A percentile compares a stretch with the other conserved stretches of the same genome.
These are phyloP conservation scores for Nesidiocoris tenuis DNA, from an alignment of 2,888 invertebrate genomes.

Conservation along the genomic window DNA sequence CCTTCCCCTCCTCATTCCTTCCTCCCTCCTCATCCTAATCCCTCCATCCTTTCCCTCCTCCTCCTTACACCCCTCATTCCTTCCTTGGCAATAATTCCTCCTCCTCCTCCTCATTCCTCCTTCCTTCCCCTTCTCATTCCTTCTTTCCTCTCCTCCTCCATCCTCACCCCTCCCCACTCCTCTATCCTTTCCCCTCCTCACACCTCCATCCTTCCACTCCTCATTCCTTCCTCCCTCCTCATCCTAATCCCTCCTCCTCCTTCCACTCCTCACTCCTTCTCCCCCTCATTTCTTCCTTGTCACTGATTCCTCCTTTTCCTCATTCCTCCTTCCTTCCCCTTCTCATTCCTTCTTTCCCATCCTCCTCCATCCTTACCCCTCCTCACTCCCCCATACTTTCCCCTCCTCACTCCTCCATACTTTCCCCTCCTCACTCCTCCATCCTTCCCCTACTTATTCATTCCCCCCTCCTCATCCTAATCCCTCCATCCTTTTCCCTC, in stretches of 20 bases:
- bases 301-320: not conserved
- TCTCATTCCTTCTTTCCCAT: too few species aligned
- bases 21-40: not conserved
- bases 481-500: too few species aligned
- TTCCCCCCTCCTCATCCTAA: too few species aligned
- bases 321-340: too few species aligned
- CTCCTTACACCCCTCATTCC: not conserved
- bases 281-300: too few species aligned
- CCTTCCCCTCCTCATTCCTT: not conserved
- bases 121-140: not conserved
- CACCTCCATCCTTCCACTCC: not conserved
- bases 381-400: too few species aligned
- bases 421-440: too few species aligned
- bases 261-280: not conserved
- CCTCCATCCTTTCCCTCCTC: not conserved
- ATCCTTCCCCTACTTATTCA: too few species aligned
- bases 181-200: not conserved
- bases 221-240: not conserved
- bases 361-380: too few species aligned
- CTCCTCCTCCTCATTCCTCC: conserved; percentile 1
- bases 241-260: not conserved
- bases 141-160: not conserved
- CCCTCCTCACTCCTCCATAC: too few species aligned
- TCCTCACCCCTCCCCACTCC: not conserved
- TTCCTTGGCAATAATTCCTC: not conserved